A percentile compares a stretch with the other conserved stretches of the same genome.
Evolutionary conservation across 2,888 invertebrate species (phyloP).

Genomic region (Nomada goodeniana): DNA sequence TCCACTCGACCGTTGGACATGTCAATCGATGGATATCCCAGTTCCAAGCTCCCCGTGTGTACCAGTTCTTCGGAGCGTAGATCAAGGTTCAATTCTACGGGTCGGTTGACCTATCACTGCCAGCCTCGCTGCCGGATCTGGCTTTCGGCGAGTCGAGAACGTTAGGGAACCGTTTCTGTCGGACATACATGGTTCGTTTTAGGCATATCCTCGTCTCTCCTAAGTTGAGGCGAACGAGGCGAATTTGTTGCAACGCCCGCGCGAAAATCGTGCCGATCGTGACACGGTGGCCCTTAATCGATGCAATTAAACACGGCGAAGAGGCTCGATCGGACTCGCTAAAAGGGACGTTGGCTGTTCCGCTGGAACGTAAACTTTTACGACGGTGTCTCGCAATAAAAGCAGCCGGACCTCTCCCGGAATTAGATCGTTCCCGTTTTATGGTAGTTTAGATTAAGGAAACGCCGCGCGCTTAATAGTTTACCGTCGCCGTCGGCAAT

Average conservation of each 20-base stretch:
- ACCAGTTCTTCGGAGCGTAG: conserved; percentile 59
- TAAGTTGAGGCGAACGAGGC: too few relatives aligned
- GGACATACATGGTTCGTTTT: conserved; percentile 23
- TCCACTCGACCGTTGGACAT: conserved; percentile 63
- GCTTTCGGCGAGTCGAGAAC: conserved; percentile 14
- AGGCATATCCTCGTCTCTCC: too few relatives aligned
- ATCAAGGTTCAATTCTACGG: conserved; percentile 66
- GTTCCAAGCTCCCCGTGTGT: conserved; percentile 39
- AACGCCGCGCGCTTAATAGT: conserved; percentile 29
- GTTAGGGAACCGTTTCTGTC: conserved; percentile 3
- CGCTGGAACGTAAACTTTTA: conserved; percentile 54
- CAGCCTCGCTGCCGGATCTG: conserved; percentile 38
- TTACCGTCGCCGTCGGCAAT: neutral
- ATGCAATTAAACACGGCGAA: conserved; percentile 51
- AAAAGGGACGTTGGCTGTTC: conserved; percentile 52
- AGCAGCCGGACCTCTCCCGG: conserved; percentile 25
- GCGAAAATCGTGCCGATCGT: neutral
- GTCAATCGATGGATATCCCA: conserved; percentile 61
- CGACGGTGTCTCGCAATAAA: conserved; percentile 47
- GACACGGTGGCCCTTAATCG: conserved; percentile 33
- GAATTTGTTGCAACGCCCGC: neutral
- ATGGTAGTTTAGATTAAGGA: conserved; percentile 37
- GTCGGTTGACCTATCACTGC: conserved; percentile 62
- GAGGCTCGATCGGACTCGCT: conserved; percentile 42
- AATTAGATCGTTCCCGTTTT: conserved; percentile 55